Percentiles rank a stretch among this genome's conserved stretches.
Evolutionary conservation across 2,113 vertebrate species (phyloP).

Genomic region (Seriola aureovittata): DNA sequence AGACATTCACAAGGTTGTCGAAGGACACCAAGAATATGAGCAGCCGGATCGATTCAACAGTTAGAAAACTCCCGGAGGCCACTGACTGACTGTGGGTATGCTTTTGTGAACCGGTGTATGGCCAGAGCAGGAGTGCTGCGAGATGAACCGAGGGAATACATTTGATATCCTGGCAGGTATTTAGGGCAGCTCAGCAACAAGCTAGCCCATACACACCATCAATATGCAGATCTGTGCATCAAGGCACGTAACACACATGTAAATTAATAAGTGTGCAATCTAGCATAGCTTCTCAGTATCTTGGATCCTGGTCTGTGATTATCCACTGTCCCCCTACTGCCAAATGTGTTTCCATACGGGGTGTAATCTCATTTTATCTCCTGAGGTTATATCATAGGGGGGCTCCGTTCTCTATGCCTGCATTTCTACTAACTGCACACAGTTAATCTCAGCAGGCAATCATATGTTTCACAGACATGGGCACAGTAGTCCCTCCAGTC

Average conservation of each 20-base stretch:
- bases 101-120: conserved; percentile 41
- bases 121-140: conserved; percentile 22
- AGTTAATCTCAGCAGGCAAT: conserved; percentile 36
- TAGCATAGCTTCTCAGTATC: background rate
- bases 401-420: conserved; percentile 2
- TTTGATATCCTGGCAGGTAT: conserved; percentile 38
- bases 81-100: conserved; percentile 49
- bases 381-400: conserved; percentile 25
- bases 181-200: conserved; percentile 18
- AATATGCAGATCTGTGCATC: conserved; percentile 51
- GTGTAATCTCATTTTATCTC: conserved; percentile 33
- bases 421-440: conserved; percentile 21
- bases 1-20: conserved; percentile 71
- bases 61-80: conserved; percentile 59
- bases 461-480: conserved; percentile 31
- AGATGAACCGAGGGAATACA: conserved; percentile 8
- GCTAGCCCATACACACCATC: conserved; percentile 3
- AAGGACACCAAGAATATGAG: conserved; percentile 67
- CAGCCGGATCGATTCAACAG: conserved; percentile 62
- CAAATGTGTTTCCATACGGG: conserved; percentile 5
- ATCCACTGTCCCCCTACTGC: background rate
- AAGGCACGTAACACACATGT: conserved; percentile 12
- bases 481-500: background rate
- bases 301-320: conserved; percentile 30
- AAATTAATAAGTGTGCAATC: conserved; percentile 6